Evolutionary conservation across 2,797 vertebrate genomes (phyloP).

Genomic region (Rhinogobio ventralis): DNA sequence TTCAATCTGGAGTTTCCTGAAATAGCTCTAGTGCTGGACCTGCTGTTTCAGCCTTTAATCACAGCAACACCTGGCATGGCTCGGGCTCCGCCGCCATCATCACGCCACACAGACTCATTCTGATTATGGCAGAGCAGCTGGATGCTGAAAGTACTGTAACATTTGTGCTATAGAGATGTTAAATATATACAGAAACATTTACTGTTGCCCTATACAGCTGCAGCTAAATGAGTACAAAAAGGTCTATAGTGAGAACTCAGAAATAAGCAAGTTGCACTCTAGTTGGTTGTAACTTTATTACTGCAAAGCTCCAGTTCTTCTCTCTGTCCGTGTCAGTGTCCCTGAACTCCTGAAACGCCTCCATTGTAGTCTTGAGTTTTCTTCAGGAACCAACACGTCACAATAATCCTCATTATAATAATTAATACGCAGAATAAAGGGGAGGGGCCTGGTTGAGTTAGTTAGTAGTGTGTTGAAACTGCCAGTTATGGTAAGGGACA

Average conservation of each 20-base stretch:
- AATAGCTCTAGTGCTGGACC: conserved; percentile 64
- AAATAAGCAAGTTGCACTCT: too few relatives aligned
- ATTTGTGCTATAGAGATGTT: neutral
- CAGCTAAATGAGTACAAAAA: too few relatives aligned
- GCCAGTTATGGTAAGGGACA: too few relatives aligned
- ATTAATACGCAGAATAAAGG: too few relatives aligned
- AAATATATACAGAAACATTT: neutral
- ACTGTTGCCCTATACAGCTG: neutral
- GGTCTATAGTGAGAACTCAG: neutral
- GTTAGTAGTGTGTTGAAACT: too few relatives aligned
- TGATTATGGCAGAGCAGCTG: neutral
- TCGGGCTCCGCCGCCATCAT: neutral
- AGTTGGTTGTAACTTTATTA: neutral
- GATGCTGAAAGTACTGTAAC: neutral
- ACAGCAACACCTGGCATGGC: conserved; percentile 50
- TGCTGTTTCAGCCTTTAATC: conserved; percentile 52
- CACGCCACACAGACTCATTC: neutral
- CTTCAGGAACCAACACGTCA: too few relatives aligned
- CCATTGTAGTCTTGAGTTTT: too few relatives aligned
- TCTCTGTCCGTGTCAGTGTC: too few relatives aligned
- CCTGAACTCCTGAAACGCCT: too few relatives aligned
- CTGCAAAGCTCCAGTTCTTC: too few relatives aligned
- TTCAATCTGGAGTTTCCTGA: conserved; percentile 76
- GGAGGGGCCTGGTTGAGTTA: too few relatives aligned
- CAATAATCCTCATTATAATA: too few relatives aligned